Conservation (phyloP, 2,797 vertebrate genomes). For the Hyperoplus immaculatus region DNA sequence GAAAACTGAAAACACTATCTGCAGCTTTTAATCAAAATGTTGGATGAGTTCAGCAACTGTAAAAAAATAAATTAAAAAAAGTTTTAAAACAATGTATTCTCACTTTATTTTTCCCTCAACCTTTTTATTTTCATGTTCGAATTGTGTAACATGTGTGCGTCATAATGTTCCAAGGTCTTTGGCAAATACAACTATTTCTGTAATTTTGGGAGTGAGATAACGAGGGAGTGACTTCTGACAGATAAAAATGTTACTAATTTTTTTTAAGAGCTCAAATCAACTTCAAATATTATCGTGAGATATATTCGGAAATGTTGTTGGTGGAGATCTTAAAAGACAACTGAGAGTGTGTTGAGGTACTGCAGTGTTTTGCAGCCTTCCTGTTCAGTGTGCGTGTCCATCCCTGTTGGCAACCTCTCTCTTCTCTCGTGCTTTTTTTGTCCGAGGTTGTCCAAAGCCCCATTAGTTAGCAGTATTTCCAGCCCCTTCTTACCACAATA, state of each 20-base stretch:
- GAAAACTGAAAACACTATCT: too few species aligned
- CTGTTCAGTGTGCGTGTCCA: slow-evolving; percentile 26
- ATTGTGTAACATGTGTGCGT: neutral
- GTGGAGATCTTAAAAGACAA: slow-evolving; percentile 4
- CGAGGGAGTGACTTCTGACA: neutral
- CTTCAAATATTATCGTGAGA: neutral
- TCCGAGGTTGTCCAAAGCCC: slow-evolving; percentile 5
- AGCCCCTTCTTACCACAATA: slow-evolving; percentile 16
- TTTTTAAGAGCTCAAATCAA: neutral
- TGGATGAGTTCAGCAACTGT: too few species aligned
- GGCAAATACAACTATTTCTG: neutral
- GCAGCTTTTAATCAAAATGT: too few species aligned
- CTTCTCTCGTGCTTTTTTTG: slow-evolving; percentile 16
- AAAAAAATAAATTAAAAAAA: too few species aligned
- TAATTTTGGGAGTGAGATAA: neutral
- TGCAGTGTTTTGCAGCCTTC: slow-evolving; percentile 18
- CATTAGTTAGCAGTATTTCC: slow-evolving; percentile 26
- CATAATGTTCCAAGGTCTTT: neutral
- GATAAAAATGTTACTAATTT: neutral
- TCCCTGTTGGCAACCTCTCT: slow-evolving; percentile 22
- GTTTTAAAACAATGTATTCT: too few species aligned
- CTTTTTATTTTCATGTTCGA: neutral
- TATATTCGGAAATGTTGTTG: neutral
- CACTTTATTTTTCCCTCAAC: neutral
- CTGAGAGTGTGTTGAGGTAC: neutral